phyloP scores from a whole-genome alignment of 2,888 invertebrate genomes.

The Himalopsyche tibetana region DNA sequence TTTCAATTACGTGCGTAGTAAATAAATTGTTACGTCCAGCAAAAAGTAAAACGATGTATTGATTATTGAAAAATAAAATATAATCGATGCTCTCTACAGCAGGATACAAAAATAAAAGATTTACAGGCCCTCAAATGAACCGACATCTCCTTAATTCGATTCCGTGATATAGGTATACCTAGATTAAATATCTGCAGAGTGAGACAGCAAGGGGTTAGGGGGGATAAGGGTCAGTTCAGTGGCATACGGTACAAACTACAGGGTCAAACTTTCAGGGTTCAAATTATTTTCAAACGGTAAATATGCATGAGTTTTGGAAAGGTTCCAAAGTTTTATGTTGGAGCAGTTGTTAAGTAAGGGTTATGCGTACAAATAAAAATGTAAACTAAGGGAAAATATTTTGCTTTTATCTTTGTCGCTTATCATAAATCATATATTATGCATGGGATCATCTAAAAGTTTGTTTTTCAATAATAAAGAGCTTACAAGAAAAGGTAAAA shows the following conservation, averaged over 20 bases:
- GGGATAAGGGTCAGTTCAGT: conserved; percentile 18
- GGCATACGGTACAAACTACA: conserved; percentile 24
- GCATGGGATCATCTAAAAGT: not conserved
- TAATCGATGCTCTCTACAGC: too few species aligned
- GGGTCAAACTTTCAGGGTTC: conserved; percentile 24
- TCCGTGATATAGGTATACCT: conserved; percentile 12
- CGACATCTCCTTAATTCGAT: conserved; percentile 16
- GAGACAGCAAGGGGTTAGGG: not conserved
- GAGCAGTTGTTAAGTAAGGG: conserved; percentile 15
- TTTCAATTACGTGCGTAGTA: too few species aligned
- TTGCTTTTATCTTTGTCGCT: not conserved
- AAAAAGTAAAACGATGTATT: too few species aligned
- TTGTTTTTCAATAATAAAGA: too few species aligned
- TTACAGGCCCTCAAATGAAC: too few species aligned
- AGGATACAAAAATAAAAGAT: too few species aligned
- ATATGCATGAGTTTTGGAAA: conserved; percentile 26
- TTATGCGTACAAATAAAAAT: conserved; percentile 16
- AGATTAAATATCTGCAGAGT: conserved; percentile 6
- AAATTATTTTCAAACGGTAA: conserved; percentile 34
- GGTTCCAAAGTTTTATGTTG: conserved; percentile 30
- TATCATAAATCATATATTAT: not conserved
- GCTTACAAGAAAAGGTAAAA: too few species aligned
- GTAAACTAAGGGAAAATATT: conserved; percentile 11
- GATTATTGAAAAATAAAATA: too few species aligned
- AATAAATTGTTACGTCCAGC: too few species aligned